These are phyloP conservation scores for Chaetorhynchus papuensis DNA, from an alignment of 2,113 vertebrate species.

Conservation along the genomic window DNA sequence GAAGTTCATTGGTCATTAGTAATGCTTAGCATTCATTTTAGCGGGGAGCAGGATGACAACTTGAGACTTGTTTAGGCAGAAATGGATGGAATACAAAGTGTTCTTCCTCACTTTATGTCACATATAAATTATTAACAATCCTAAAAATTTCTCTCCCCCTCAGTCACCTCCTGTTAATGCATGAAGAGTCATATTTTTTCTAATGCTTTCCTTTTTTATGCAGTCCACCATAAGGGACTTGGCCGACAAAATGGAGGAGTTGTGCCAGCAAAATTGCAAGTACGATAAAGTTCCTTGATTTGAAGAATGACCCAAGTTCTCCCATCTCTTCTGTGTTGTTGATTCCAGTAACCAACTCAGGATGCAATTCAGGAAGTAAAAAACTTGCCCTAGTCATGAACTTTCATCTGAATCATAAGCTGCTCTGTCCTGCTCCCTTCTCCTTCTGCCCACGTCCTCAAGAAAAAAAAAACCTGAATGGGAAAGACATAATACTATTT, in stretches of 20 bases:
- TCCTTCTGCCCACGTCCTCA: not conserved
- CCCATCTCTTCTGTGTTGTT: not conserved
- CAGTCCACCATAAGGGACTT: not conserved
- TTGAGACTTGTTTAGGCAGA: not conserved
- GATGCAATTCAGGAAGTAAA: not conserved
- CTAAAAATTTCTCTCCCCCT: not conserved
- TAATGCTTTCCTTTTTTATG: not conserved
- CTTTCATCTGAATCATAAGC: not conserved
- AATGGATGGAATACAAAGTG: not conserved
- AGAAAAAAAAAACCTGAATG: not conserved
- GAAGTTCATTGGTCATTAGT: not conserved
- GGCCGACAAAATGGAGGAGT: not conserved
- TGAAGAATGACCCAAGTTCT: not conserved
- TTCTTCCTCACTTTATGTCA: not conserved
- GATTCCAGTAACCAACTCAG: not conserved
- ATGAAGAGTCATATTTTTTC: not conserved
- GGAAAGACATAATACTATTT: not conserved
- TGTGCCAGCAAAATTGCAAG: not conserved
- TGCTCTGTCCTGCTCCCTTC: not conserved
- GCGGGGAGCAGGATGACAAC: not conserved
- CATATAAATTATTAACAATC: conserved; percentile 16
- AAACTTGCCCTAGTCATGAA: not conserved
- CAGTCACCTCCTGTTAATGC: not conserved
- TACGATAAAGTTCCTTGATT: not conserved
- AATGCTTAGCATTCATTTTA: not conserved